Base-by-base conservation (phyloP, 2,797 vertebrate genomes). In the Cossypha niveicapilla region DNA sequence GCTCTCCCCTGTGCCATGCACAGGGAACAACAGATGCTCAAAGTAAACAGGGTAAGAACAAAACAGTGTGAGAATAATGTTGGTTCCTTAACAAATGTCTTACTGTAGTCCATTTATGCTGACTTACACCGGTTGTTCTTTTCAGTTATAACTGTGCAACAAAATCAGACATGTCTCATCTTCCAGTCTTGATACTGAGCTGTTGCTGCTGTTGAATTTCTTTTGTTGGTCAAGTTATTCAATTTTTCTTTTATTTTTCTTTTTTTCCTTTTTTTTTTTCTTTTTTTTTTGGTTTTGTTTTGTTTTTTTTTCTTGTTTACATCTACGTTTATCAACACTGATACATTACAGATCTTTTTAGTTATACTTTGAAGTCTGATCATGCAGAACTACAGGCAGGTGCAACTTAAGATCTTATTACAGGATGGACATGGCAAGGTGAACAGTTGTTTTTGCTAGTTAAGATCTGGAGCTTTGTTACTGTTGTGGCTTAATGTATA, bases 361-460 rank as follows among this genome's bases (percentile, higher is more conserved):
- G 97, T 98, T 98, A 98, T 98, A 98, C 34, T 98, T 98, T 97
- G 97, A 98, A 98, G 95, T 98, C 98, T 98, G 97, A 97, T 98
- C 98, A 99, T 99, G 99, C 98, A 99, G 98, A 98, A 98, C 97
- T 98, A 98, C 98, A 99, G 97, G 98, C 98, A 96, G 96, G 97
- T 98, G 98, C 97, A 98, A 98, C 97, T 97, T 97, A 98, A 98
- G 97, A 97, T 98, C 86, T 97, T 94, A 92, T 93, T 97, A 97
- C 88, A 97, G 97, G 96, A 93, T 92, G 97, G 97, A 97, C 98
- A 98, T 98, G 98, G 98, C 98, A 98, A 99, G 98, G 98, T 98
- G 98, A 94, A 98, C 98, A 97, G 94, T 92, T 93, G 88, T 66
- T 92, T 96, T 94, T 92, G 72, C 88, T 85, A 92, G 76, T 70